A percentile compares a stretch with the other conserved stretches of the same genome.
phyloP scores from a whole-genome alignment of 2,888 invertebrate species.

The Scaptodrosophila latifasciaeformis region DNA sequence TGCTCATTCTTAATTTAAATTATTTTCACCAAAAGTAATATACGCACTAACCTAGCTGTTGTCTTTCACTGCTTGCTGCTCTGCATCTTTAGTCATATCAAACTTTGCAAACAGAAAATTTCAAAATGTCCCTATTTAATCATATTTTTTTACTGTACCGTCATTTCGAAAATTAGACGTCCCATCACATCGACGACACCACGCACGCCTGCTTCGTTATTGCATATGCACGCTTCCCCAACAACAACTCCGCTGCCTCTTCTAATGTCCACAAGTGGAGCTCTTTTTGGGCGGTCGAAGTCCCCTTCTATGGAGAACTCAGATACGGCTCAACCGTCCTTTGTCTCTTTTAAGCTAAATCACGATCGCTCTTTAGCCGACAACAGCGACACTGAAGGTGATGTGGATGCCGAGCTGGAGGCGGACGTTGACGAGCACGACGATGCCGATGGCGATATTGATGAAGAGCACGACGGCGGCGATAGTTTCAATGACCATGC shows the following conservation, averaged over 20 bases:
- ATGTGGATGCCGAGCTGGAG: slow-evolving; percentile 45
- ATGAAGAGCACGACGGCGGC: slow-evolving; percentile 25
- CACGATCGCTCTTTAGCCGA: slow-evolving; percentile 62
- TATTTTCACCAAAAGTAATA: too few relatives aligned
- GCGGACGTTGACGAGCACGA: slow-evolving; percentile 43
- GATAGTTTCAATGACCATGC: slow-evolving; percentile 53
- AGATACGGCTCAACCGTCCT: slow-evolving; percentile 68
- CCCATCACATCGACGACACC: slow-evolving; percentile 73
- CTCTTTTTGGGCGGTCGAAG: slow-evolving; percentile 57
- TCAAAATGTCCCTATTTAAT: too few relatives aligned
- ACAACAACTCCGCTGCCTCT: slow-evolving; percentile 70
- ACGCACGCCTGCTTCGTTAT: slow-evolving; percentile 38
- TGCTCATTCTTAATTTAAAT: too few relatives aligned
- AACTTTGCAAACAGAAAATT: too few relatives aligned
- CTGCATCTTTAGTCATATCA: too few relatives aligned
- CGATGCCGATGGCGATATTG: slow-evolving; percentile 21
- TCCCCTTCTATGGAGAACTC: slow-evolving; percentile 33
- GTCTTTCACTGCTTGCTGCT: neutral
- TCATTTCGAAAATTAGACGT: slow-evolving; percentile 55
- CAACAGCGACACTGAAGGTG: slow-evolving; percentile 35
- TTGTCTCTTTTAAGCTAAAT: slow-evolving; percentile 67
- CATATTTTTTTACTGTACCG: too few relatives aligned
- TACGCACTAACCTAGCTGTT: slow-evolving; percentile 9
- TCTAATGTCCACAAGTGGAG: slow-evolving; percentile 65
- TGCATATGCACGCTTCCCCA: slow-evolving; percentile 39